These are phyloP conservation scores for Rhamnusium bicolor DNA, from an alignment of 2,888 invertebrate genomes.

Conservation along the genomic window DNA sequence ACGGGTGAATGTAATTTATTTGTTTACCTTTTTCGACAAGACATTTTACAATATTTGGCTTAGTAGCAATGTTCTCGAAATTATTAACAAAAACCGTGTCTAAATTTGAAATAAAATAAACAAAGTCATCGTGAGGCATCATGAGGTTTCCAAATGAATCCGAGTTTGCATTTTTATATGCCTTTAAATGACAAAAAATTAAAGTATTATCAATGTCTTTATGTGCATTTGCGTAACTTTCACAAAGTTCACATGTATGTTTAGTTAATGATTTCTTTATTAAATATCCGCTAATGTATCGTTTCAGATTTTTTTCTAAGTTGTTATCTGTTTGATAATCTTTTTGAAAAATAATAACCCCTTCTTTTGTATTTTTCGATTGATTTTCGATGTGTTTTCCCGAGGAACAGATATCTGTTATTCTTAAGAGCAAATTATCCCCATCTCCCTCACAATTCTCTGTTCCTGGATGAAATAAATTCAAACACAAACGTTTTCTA, in stretches of 20 bases:
- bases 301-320: neutral
- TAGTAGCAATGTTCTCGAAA: neutral
- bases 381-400: neutral
- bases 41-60: neutral
- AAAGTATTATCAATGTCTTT: neutral
- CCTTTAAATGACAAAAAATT: neutral
- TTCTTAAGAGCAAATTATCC: neutral
- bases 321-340: neutral
- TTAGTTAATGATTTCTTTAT: neutral
- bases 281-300: neutral
- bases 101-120: neutral
- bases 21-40: neutral
- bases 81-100: neutral
- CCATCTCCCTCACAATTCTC: neutral
- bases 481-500: slow-evolving; percentile 31
- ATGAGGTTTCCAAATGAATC: neutral
- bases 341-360: neutral
- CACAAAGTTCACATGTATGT: neutral
- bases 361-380: too few species aligned
- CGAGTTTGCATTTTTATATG: neutral
- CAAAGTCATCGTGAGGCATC: neutral
- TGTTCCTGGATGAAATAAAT: neutral
- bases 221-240: neutral
- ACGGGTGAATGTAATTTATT: neutral
- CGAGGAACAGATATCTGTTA: neutral